phyloP scores from a whole-genome alignment of 2,888 invertebrate genomes.

The Clistopyga incitator region DNA sequence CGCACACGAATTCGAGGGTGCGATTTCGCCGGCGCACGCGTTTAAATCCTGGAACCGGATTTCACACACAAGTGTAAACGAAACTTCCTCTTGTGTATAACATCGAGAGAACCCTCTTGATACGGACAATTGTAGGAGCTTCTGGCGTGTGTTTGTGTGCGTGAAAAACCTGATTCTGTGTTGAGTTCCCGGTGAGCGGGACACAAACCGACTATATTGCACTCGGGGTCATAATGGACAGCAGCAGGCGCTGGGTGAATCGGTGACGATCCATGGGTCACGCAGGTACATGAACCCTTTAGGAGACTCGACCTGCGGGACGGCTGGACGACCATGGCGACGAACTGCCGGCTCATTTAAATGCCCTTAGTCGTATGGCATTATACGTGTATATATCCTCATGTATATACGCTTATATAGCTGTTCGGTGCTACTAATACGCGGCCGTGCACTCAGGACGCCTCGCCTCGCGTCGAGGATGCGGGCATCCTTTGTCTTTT shows the following conservation, averaged over 20 bases:
- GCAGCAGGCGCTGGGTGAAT: constrained; percentile 72
- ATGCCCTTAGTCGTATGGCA: constrained; percentile 73
- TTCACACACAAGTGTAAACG: constrained; percentile 36
- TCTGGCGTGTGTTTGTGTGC: constrained; percentile 1
- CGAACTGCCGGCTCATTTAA: constrained; percentile 75
- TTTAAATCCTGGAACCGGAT: constrained; percentile 37
- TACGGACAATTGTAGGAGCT: constrained; percentile 26
- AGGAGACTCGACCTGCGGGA: constrained; percentile 49
- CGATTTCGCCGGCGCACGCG: constrained; percentile 70
- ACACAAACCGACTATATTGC: constrained; percentile 27
- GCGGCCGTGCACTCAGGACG: constrained; percentile 4
- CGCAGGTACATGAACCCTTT: constrained; percentile 82
- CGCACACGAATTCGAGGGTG: constrained; percentile 43
- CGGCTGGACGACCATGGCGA: not conserved
- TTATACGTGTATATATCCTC: not conserved
- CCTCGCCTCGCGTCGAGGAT: constrained; percentile 41
- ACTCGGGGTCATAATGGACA: constrained; percentile 73
- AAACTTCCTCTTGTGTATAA: not conserved
- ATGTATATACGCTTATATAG: not conserved
- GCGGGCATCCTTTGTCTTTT: constrained; percentile 54
- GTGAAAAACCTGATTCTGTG: constrained; percentile 74
- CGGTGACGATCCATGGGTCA: constrained; percentile 76
- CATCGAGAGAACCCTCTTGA: constrained; percentile 21
- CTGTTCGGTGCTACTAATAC: not conserved
- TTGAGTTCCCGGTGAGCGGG: constrained; percentile 7